These are phyloP conservation scores for Chunga burmeisteri DNA, from an alignment of 2,113 vertebrate genomes.

Conservation along the genomic window DNA sequence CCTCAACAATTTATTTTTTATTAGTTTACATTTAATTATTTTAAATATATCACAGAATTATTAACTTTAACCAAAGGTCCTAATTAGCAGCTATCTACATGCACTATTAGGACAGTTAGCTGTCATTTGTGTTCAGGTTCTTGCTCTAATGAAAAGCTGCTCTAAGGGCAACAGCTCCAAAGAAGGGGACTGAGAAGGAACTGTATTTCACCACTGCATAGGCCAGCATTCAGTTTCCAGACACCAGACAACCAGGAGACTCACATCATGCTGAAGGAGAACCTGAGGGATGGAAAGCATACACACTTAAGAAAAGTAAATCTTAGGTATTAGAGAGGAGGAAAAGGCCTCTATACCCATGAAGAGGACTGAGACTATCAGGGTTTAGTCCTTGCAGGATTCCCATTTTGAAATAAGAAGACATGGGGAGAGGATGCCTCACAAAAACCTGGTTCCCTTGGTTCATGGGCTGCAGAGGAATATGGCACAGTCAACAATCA, in stretches of 20 bases:
- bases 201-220: neutral
- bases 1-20: neutral
- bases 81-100: neutral
- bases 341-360: neutral
- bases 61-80: neutral
- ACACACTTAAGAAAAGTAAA: neutral
- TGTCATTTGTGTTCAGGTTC: neutral
- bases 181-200: neutral
- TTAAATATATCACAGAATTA: neutral
- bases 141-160: neutral
- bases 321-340: neutral
- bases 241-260: neutral
- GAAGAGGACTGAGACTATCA: neutral
- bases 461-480: neutral
- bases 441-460: neutral
- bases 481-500: neutral
- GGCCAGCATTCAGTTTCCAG: neutral
- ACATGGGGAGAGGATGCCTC: neutral
- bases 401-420: neutral
- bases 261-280: neutral
- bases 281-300: neutral
- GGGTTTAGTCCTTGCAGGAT: neutral
- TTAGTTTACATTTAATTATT: neutral
- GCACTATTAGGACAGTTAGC: neutral
- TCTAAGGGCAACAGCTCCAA: neutral